Percentiles rank a stretch among this genome's conserved stretches.
Conservation (phyloP, 2,113 vertebrate species). For the Carollia perspicillata region DNA sequence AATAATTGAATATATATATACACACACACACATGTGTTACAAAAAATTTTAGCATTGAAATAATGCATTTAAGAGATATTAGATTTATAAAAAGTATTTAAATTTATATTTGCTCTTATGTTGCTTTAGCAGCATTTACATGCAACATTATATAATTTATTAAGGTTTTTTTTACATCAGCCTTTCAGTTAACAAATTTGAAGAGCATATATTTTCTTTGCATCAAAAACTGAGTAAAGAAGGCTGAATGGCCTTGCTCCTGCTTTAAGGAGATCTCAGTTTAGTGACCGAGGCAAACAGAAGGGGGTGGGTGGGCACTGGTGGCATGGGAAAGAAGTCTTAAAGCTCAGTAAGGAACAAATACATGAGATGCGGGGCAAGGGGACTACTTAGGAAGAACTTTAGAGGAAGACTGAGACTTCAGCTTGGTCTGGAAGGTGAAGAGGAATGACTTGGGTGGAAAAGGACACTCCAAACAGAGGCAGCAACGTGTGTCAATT, state of each 20-base stretch:
- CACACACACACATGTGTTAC: too few relatives aligned
- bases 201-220: background rate
- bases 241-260: background rate
- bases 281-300: background rate
- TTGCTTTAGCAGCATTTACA: background rate
- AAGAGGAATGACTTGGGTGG: background rate
- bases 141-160: background rate
- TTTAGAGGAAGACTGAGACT: background rate
- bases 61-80: background rate
- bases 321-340: background rate
- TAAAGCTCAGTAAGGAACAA: background rate
- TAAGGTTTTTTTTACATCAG: background rate
- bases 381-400: background rate
- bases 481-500: accelerated
- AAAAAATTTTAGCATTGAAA: background rate
- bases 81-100: background rate
- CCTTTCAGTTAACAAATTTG: background rate
- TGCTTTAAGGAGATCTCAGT: background rate
- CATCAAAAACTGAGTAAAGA: background rate
- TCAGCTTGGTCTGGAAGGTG: background rate
- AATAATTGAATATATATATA: background rate
- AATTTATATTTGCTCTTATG: background rate
- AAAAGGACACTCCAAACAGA: background rate
- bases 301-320: accelerated
- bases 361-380: accelerated